A percentile compares a stretch with the other conserved stretches of the same genome.
Conservation (phyloP, 2,888 invertebrate species). For the Harpagoxenus sublaevis region DNA sequence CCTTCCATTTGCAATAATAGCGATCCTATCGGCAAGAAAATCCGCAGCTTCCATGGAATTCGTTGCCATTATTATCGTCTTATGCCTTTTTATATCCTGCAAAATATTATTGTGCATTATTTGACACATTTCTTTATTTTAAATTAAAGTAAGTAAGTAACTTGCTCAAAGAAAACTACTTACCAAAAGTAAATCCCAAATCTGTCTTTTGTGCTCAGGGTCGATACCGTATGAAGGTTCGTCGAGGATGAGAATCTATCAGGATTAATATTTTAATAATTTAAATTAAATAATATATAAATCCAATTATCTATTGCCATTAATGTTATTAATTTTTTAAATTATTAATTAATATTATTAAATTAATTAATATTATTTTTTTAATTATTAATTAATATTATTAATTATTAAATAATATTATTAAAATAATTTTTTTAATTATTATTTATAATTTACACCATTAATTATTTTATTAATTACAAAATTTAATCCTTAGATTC, state of each 20-base stretch:
- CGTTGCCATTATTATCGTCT: constrained; percentile 71
- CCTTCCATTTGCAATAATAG: constrained; percentile 68
- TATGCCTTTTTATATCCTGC: constrained; percentile 60
- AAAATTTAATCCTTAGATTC: neutral
- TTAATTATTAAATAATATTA: too few relatives aligned
- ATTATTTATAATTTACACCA: too few relatives aligned
- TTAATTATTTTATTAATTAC: neutral
- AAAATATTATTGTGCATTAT: neutral
- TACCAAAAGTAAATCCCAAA: constrained; percentile 67
- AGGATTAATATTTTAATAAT: constrained; percentile 6
- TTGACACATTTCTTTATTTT: neutral
- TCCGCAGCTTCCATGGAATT: constrained; percentile 73
- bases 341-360: too few relatives aligned
- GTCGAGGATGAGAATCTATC: constrained; percentile 68
- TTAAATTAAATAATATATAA: neutral
- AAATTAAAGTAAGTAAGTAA: neutral
- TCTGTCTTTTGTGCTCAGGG: constrained; percentile 57
- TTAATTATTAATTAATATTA: too few relatives aligned
- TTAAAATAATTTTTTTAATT: too few relatives aligned
- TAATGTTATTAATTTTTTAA: neutral
- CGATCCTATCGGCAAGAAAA: constrained; percentile 69
- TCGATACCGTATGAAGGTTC: constrained; percentile 72
- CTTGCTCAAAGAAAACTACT: constrained; percentile 16
- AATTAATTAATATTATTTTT: too few relatives aligned
- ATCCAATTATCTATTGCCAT: neutral